Evolutionary conservation across 2,113 vertebrate genomes (phyloP).

Genomic region (Nanorana parkeri): DNA sequence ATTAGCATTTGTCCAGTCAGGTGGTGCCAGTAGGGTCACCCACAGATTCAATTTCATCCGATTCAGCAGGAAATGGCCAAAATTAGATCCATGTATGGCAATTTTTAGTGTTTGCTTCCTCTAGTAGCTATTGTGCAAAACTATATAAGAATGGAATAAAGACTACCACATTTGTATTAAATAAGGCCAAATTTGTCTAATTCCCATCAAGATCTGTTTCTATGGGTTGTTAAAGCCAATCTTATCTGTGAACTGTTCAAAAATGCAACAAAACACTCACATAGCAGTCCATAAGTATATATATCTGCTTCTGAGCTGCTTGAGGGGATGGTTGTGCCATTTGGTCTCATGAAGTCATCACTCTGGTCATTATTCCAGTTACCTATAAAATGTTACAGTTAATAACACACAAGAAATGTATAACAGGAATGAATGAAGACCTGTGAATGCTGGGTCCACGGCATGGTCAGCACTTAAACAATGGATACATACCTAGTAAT

Average conservation of each 20-base stretch:
- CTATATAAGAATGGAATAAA: too few relatives aligned
- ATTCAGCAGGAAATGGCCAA: too few relatives aligned
- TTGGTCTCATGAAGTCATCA: conserved; percentile 64
- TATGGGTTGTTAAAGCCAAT: not conserved
- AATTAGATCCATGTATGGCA: too few relatives aligned
- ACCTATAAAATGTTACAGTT: conserved; percentile 52
- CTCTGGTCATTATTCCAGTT: conserved; percentile 63
- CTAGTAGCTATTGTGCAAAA: not conserved
- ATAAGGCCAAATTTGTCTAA: not conserved
- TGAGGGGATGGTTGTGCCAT: conserved; percentile 46
- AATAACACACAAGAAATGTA: not conserved
- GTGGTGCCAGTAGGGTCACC: too few relatives aligned
- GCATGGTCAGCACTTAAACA: not conserved
- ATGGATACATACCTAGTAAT: conserved; percentile 62
- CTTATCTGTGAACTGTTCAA: not conserved
- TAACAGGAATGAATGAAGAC: not conserved
- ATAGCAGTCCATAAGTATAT: conserved; percentile 55
- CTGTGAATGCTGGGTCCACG: not conserved
- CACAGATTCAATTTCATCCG: fast-evolving
- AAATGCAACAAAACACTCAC: not conserved
- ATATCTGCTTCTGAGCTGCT: conserved; percentile 57
- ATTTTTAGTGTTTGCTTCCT: not conserved
- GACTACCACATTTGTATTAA: too few relatives aligned
- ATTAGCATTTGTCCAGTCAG: too few relatives aligned
- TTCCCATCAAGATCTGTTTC: not conserved